phyloP scores from a whole-genome alignment of 2,797 vertebrate genomes.

The Acanthurus leucopareius region DNA sequence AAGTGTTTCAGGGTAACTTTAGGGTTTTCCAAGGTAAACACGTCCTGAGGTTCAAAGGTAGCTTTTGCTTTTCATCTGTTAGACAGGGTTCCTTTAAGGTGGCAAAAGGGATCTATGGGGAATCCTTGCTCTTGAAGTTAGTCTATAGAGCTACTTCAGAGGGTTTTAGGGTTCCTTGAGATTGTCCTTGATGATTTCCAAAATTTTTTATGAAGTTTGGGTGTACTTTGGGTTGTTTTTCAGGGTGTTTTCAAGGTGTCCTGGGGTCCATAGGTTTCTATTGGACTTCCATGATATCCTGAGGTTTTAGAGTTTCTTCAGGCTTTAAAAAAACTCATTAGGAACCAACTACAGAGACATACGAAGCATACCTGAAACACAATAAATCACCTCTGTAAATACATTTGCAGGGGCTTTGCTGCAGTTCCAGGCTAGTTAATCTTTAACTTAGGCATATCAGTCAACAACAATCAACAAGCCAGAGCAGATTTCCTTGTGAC shows the following conservation, averaged over 20 bases:
- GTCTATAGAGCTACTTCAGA: neutral
- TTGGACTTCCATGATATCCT: neutral
- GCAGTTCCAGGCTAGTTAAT: neutral
- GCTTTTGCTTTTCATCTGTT: neutral
- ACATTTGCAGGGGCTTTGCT: neutral
- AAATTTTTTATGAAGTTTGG: neutral
- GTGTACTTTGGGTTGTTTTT: neutral
- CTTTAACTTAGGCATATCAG: neutral
- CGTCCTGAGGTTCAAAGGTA: neutral
- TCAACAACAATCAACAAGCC: neutral
- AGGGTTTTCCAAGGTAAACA: neutral
- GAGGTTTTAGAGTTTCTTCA: neutral
- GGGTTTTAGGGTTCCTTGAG: neutral
- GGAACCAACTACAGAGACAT: neutral
- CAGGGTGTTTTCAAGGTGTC: neutral
- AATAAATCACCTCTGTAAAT: neutral
- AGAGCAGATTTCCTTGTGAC: neutral
- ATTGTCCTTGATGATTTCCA: conserved; percentile 9
- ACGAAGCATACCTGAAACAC: neutral
- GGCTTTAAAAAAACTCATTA: neutral
- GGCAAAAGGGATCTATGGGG: neutral
- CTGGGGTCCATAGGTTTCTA: neutral
- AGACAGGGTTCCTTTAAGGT: neutral
- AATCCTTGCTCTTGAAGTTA: neutral
- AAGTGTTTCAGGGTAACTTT: neutral